Evolutionary conservation across 2,113 vertebrate genomes (phyloP), one percentile per base, ranked within the genome.

Genomic region (Brachionichthys hirsutus): DNA sequence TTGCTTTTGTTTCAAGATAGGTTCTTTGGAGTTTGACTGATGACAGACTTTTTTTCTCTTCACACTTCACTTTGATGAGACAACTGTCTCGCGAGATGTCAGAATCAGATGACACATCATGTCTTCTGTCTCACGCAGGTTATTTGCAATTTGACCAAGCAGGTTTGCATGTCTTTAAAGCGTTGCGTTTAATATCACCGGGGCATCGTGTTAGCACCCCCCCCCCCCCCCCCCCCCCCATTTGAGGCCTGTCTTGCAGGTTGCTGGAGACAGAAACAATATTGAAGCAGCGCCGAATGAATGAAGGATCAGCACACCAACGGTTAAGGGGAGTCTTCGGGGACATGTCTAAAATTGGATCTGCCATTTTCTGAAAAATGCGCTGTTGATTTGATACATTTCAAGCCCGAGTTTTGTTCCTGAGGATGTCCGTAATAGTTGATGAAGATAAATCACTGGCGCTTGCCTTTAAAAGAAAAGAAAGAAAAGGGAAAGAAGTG

Each of bases 331-430:
- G 83, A 86, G 77, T 81, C 89, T 89, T 87, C 75, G 48, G 90
- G 90, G 89, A 89, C 77, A 63, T 72, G 81, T 80, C 73, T 91
- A 84, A 90, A 92, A 92, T 91, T 92, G 88, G 79, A 92, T 91
- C 89, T 92, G 90, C 89, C 88, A 91, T 90, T 88, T 89, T 89
- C 84, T 88, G 89, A 90, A 92, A 91, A 89, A 90, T 89, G 88
- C 82, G 73, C 83, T 77, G 78, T 88, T 90, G 89, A 89, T 89
- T 90, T 89, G 86, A 91, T 92, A 83, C 83, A 87, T 88, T 89
- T 90, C 71, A 35, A 81, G 62, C 87, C 73, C 58, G 47, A 70
- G 77, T 83, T 90, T 83, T 89, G 85, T 88, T 86, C 81, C 82
- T 81, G 72, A 70, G 80, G 86, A 86, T 82, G 85, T 90, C 90